Conservation (phyloP, 1,140 invertebrate genomes). For the Samia ricini region DNA sequence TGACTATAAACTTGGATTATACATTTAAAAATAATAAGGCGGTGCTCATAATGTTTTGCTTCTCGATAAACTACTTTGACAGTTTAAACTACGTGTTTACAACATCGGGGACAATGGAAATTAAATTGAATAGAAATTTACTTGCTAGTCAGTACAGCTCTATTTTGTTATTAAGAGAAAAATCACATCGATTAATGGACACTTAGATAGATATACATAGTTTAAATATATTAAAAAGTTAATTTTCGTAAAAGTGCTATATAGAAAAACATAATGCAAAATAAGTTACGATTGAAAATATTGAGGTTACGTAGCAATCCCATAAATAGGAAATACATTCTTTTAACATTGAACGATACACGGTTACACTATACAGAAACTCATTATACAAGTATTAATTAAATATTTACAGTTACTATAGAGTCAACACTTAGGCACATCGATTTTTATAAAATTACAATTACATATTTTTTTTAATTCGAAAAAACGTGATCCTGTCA, state of each 20-base stretch:
- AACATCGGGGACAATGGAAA: slow-evolving; percentile 20
- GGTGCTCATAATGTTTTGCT: slow-evolving; percentile 55
- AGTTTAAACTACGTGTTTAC: slow-evolving; percentile 46
- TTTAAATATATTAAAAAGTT: slow-evolving; percentile 3
- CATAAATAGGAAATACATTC: slow-evolving; percentile 40
- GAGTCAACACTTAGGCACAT: slow-evolving; percentile 79
- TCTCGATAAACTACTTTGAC: slow-evolving; percentile 2
- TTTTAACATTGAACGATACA: slow-evolving; percentile 8
- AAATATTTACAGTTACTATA: slow-evolving; percentile 70
- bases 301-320: slow-evolving; percentile 27
- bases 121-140: slow-evolving; percentile 45
- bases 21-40: slow-evolving; percentile 52
- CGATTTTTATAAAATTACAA: slow-evolving; percentile 76
- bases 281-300: slow-evolving; percentile 63
- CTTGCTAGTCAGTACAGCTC: slow-evolving; percentile 53
- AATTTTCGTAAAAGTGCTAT: slow-evolving; percentile 8
- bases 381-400: slow-evolving; percentile 41
- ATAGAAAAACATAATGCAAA: slow-evolving; percentile 36
- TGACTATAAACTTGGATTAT: slow-evolving; percentile 41
- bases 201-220: slow-evolving; percentile 6
- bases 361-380: slow-evolving; percentile 30
- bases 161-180: slow-evolving; percentile 33
- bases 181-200: slow-evolving; percentile 11
- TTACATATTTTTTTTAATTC: slow-evolving; percentile 68
- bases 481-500: slow-evolving; percentile 66